A percentile compares a stretch with the other conserved stretches of the same genome.
These are phyloP conservation scores for Griposia aprilina DNA, from an alignment of 2,888 invertebrate species.

Conservation along the genomic window DNA sequence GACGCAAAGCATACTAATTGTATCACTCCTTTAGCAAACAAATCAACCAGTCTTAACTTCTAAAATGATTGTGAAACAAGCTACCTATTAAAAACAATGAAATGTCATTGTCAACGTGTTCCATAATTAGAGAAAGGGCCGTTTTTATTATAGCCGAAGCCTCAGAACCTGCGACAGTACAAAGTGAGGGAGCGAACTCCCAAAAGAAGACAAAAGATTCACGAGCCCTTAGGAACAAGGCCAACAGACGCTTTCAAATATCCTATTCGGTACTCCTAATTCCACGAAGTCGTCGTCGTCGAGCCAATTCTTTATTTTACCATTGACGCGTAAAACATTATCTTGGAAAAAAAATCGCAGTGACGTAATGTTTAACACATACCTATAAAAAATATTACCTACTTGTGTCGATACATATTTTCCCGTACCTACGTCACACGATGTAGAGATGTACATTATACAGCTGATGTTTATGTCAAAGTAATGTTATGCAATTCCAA, in stretches of 20 bases:
- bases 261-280: constrained; percentile 56
- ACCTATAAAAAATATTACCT: constrained; percentile 8
- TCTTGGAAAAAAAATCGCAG: constrained; percentile 38
- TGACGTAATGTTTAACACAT: constrained; percentile 36
- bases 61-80: constrained; percentile 38
- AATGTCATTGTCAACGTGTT: constrained; percentile 53
- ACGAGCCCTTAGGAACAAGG: constrained; percentile 69
- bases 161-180: constrained; percentile 66
- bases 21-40: background rate
- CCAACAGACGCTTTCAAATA: constrained; percentile 69
- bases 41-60: constrained; percentile 3
- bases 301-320: constrained; percentile 63
- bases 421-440: constrained; percentile 30
- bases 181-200: constrained; percentile 65
- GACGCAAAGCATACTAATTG: background rate
- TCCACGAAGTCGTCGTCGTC: constrained; percentile 52
- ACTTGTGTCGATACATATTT: constrained; percentile 38
- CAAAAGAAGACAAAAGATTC: constrained; percentile 74
- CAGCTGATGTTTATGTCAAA: constrained; percentile 5
- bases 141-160: constrained; percentile 62
- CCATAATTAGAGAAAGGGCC: constrained; percentile 59
- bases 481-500: constrained; percentile 14
- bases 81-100: constrained; percentile 36
- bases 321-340: constrained; percentile 48
- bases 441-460: too few species aligned